Conservation (phyloP, 2,113 vertebrate genomes). For the Salminus brasiliensis region DNA sequence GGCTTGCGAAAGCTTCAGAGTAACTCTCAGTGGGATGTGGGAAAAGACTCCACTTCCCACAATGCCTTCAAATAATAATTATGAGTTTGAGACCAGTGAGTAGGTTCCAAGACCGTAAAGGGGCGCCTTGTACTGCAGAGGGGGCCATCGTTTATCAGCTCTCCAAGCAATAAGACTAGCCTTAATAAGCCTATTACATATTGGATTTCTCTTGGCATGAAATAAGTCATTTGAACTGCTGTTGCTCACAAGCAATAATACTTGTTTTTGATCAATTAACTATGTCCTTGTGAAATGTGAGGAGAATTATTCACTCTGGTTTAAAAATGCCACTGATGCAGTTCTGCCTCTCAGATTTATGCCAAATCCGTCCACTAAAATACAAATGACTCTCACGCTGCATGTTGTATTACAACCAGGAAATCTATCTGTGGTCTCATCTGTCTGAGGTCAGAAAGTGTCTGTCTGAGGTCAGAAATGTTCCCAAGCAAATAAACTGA, state of each 20-base stretch:
- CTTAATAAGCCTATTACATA: conserved; percentile 60
- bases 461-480: neutral
- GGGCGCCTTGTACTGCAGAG: conserved; percentile 47
- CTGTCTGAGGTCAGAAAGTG: neutral
- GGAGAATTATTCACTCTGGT: conserved; percentile 30
- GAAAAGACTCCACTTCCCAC: conserved; percentile 49
- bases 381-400: conserved; percentile 25
- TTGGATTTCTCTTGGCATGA: conserved; percentile 43
- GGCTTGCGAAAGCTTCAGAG: conserved; percentile 31
- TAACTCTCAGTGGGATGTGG: conserved; percentile 49
- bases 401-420: neutral
- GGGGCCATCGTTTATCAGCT: conserved; percentile 55
- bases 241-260: conserved; percentile 49
- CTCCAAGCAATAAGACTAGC: conserved; percentile 46
- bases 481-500: neutral
- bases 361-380: conserved; percentile 11
- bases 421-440: neutral
- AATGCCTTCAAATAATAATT: conserved; percentile 55
- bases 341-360: conserved; percentile 31
- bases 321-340: conserved; percentile 40
- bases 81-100: conserved; percentile 53
- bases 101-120: conserved; percentile 51
- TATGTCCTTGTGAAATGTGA: conserved; percentile 46
- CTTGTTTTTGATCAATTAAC: conserved; percentile 59
- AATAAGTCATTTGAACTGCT: conserved; percentile 53